These are phyloP conservation scores for Polylopha cassiicola DNA, from an alignment of 2,888 invertebrate genomes.

Conservation along the genomic window DNA sequence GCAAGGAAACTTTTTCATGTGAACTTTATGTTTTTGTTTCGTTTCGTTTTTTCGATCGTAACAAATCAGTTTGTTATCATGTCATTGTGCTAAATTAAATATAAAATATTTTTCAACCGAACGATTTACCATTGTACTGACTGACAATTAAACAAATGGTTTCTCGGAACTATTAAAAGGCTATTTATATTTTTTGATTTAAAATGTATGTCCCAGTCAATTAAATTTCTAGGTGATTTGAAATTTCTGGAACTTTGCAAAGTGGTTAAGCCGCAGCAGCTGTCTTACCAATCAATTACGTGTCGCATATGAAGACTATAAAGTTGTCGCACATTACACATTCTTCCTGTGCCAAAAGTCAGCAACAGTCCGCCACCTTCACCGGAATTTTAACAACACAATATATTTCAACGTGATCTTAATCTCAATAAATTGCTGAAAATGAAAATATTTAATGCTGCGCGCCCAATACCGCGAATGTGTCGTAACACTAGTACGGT, in stretches of 20 bases:
- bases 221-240: constrained; percentile 23
- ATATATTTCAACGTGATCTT: constrained; percentile 66
- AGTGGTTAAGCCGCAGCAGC: constrained; percentile 57
- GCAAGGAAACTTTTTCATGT: no score
- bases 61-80: no score
- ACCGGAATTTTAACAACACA: constrained; percentile 70
- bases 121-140: no score
- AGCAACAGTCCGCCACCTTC: constrained; percentile 48
- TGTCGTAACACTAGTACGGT: constrained; percentile 33
- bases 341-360: constrained; percentile 68
- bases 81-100: no score
- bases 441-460: constrained; percentile 60
- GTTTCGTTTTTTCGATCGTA: neutral
- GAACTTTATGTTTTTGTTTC: constrained; percentile 4
- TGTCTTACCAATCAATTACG: constrained; percentile 67
- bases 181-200: neutral
- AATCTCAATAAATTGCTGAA: constrained; percentile 68
- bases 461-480: constrained; percentile 47
- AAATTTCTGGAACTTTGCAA: constrained; percentile 48
- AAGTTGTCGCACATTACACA: constrained; percentile 62
- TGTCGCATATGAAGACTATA: constrained; percentile 63
- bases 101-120: no score
- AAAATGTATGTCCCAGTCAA: constrained; percentile 4
- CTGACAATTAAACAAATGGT: no score
- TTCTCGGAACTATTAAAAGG: no score